Base-by-base conservation (phyloP, 2,888 invertebrate species). In the Apamea crenata region DNA sequence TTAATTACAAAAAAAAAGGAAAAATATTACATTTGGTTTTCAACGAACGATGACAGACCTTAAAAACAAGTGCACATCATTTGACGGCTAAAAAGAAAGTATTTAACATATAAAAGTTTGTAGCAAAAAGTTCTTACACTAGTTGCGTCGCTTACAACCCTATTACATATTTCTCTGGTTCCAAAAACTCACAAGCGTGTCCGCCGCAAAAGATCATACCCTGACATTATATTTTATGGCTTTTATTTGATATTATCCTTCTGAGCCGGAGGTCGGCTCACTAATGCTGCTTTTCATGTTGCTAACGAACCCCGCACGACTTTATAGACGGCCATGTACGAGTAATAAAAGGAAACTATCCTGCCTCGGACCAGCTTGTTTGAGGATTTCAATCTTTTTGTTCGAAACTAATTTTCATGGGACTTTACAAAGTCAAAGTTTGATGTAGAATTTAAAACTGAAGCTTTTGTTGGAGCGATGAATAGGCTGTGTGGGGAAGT, bases 221-320 rank as follows among this genome's bases (percentile, higher is more conserved):
- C 78, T 85, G 87, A 81, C 82, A 84, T 90, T 86, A 90, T 91
- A 88, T 88, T 90, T 86, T 89, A 88, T 83, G 89, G 84, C 87
- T 88, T 88, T 91, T 90, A 90, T 88, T 87, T 89, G 88, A 90
- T 93, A 92, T 93, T 92, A 93, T 92, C 92, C 92, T 91, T 88
- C 90, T 87, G 90, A 90, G 87, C 83, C 84, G 77, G 88, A 81
- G 89, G 84, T 87, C 87, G 88, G 83, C 84, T 87, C 88, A 87
- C 92, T 92, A 93, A 94, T 93, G 91, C 93, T 89, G 91, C 93
- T 93, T 92, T 92, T 91, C 92, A 91, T 91, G 90, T 89, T 87
- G 83, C 91, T 92, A 93, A 92, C 91, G 92, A 92, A 92, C 89
- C 88, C 90, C 79, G 82, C 82, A 88, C 88, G 89, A 88, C 89